Conservation (phyloP, 2,797 vertebrate species). For the Crypturellus tataupa region DNA sequence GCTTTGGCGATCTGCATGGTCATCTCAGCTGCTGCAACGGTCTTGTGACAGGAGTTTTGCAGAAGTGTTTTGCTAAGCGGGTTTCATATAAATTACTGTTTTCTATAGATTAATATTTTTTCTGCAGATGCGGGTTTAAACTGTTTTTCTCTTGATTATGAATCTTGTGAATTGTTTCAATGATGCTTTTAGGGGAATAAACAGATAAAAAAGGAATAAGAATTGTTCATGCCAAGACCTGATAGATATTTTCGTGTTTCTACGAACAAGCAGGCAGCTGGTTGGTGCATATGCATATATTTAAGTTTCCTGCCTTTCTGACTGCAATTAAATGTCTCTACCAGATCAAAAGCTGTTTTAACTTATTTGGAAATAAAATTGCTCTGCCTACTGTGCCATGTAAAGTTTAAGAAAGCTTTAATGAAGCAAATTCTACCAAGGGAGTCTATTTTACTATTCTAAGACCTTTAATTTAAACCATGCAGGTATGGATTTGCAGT, state of each 20-base stretch:
- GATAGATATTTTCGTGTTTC: slow-evolving; percentile 18
- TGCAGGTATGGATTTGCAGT: slow-evolving; percentile 1
- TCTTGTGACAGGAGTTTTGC: not conserved
- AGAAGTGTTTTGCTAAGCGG: slow-evolving; percentile 1
- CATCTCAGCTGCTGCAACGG: not conserved
- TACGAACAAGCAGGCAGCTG: not conserved
- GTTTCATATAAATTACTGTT: slow-evolving; percentile 44
- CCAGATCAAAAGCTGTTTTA: slow-evolving; percentile 65
- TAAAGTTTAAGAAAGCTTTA: slow-evolving; percentile 55
- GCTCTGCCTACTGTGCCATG: slow-evolving; percentile 36
- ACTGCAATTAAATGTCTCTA: slow-evolving; percentile 45
- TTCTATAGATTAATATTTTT: slow-evolving; percentile 40
- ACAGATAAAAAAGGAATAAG: slow-evolving; percentile 40
- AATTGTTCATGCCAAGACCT: not conserved
- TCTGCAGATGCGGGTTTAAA: slow-evolving; percentile 22
- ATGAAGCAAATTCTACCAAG: slow-evolving; percentile 47
- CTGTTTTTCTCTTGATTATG: not conserved
- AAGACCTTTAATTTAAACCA: slow-evolving; percentile 39
- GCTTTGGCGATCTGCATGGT: fast-evolving
- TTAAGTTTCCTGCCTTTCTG: slow-evolving; percentile 63
- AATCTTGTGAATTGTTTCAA: slow-evolving; percentile 32
- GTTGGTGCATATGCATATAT: slow-evolving; percentile 5
- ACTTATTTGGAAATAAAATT: slow-evolving; percentile 71
- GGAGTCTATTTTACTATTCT: slow-evolving; percentile 23
- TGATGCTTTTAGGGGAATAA: slow-evolving; percentile 47